Evolutionary conservation across 2,888 invertebrate species (phyloP).

Genomic region (Temnothorax unifasciatus): DNA sequence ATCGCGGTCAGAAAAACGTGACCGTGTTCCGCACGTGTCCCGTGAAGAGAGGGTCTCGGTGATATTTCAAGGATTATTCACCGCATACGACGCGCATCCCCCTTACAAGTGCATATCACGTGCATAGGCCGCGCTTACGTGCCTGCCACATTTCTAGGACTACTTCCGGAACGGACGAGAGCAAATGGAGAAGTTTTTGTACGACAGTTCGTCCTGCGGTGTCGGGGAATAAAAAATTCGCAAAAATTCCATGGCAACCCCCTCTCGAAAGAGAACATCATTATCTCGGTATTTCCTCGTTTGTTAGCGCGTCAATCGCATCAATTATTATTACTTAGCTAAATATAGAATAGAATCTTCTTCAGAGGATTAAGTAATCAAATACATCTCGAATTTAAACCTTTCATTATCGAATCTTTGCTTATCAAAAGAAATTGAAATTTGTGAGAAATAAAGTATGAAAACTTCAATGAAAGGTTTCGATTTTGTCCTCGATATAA

Average conservation of each 20-base stretch:
- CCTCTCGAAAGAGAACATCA: not conserved
- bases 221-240: constrained; percentile 26
- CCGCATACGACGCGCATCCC: constrained; percentile 53
- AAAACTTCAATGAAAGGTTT: not conserved
- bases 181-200: constrained; percentile 13
- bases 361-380: not conserved
- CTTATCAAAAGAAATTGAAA: not conserved
- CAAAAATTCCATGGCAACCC: constrained; percentile 17
- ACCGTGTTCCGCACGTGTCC: constrained; percentile 60
- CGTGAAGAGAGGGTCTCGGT: constrained; percentile 60
- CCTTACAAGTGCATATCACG: constrained; percentile 57
- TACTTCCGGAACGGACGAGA: constrained; percentile 27
- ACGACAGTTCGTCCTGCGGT: not conserved
- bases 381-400: not conserved
- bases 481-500: not conserved
- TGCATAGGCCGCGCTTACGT: constrained; percentile 47
- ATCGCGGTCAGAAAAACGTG: constrained; percentile 61
- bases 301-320: not conserved
- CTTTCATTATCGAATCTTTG: not conserved
- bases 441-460: not conserved
- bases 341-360: not conserved
- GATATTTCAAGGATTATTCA: constrained; percentile 75
- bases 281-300: not conserved
- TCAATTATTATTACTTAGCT: not conserved
- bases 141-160: constrained; percentile 25